Conservation (phyloP, 1,140 invertebrate genomes). For the Apis florea region DNA sequence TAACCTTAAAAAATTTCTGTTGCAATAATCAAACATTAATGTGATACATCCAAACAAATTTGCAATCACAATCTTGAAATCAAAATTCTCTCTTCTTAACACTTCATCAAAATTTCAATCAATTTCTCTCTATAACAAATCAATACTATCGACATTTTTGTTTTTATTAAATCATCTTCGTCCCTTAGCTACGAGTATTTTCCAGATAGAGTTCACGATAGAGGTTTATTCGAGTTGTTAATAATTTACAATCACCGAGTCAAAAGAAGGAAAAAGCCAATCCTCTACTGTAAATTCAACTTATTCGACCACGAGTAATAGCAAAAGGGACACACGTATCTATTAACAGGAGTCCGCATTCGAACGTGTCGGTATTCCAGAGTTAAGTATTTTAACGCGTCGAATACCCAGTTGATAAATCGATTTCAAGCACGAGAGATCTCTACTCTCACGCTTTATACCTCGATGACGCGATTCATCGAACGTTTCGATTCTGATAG, state of each 20-base stretch:
- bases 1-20: no score
- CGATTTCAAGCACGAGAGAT: constrained; percentile 18
- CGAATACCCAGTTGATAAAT: constrained; percentile 23
- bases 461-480: neutral
- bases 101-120: no score
- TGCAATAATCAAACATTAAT: no score
- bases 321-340: constrained; percentile 15
- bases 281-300: constrained; percentile 1
- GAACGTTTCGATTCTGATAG: neutral
- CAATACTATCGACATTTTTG: neutral
- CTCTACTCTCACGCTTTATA: constrained; percentile 17
- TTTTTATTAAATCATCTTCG: neutral
- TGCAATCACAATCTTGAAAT: neutral
- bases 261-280: neutral
- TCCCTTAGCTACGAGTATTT: neutral
- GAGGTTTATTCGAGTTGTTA: neutral
- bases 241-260: neutral
- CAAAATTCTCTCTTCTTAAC: neutral
- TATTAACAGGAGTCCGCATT: constrained; percentile 9
- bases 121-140: neutral
- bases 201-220: neutral
- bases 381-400: constrained; percentile 34
- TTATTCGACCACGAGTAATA: neutral
- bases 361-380: constrained; percentile 18
- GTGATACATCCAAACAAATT: no score